Evolutionary conservation across 2,888 invertebrate species (phyloP).

Genomic region (Lucinisca nassula): DNA sequence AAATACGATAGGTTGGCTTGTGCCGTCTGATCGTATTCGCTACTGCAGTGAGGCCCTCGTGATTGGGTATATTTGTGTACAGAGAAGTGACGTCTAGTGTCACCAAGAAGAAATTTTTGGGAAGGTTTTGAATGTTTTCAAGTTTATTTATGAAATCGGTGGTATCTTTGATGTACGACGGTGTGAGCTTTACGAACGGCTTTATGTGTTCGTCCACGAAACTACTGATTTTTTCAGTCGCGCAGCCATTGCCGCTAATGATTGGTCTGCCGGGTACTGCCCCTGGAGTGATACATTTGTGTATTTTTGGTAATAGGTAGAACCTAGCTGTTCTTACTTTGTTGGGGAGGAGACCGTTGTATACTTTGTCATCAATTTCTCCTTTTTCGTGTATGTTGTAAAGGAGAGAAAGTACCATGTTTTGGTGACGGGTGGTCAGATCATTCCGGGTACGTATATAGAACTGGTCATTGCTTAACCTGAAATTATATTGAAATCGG

Average conservation of each 20-base stretch:
- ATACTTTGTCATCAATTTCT: background rate
- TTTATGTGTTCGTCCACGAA: background rate
- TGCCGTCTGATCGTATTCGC: background rate
- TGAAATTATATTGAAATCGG: no score
- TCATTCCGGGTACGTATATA: no score
- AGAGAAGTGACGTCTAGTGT: slow-evolving; percentile 23
- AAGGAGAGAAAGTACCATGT: no score
- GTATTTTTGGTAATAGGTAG: slow-evolving; percentile 14
- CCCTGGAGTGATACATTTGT: background rate
- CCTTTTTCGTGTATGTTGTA: background rate
- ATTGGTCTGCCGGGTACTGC: background rate
- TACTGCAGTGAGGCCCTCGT: slow-evolving; percentile 8
- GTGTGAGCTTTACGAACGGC: background rate
- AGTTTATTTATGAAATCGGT: background rate
- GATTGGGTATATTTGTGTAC: slow-evolving; percentile 36
- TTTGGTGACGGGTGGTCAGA: no score
- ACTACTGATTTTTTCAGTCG: background rate
- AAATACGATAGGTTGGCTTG: slow-evolving; percentile 1
- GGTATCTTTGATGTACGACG: background rate
- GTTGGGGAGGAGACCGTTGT: background rate
- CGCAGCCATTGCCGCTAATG: background rate
- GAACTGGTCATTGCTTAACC: no score
- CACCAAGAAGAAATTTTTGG: background rate
- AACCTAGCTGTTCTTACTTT: background rate
- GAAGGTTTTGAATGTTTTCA: background rate